Base-by-base conservation (phyloP, 1,140 invertebrate genomes). In the Aphelenchoides besseyi region DNA sequence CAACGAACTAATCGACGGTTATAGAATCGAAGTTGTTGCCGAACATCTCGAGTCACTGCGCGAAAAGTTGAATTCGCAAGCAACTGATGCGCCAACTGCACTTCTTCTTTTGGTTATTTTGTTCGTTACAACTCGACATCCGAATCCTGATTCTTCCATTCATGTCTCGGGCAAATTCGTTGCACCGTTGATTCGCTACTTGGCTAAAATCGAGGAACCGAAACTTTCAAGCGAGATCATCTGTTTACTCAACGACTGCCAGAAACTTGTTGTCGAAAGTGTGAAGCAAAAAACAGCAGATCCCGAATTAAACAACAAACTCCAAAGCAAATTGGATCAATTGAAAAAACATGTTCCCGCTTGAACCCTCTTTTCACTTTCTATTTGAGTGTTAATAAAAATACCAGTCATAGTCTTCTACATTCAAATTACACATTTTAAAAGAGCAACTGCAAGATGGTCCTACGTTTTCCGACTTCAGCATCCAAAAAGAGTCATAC, bases 151-250 rank as follows among this genome's bases (percentile, higher is more conserved):
- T 5, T 32, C 16, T 28, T 30, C 70, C 12, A 30, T 72, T 8
- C 12, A 72, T 32, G 69, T 41, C 16, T 54, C 70, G 18, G 70
- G 70, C 1, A 72, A 72, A 61, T 72, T 72, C 35, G 70, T 72
- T 61, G 70, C 16, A 16, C 70, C 69, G 18, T 23, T 72, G 36
- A 72, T 72, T 29, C 33, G 61, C 23, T 16, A 71, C 23, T 63
- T 72, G 70, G 70, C 37, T 8, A 54, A 32, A 59, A 29, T 48
- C 16, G 61, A 71, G 16, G 1, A 23, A 5, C 12, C 9, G 61
- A 12, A 0, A 33, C 16, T 71, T 12, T 29, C 67, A 2, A 23
- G 12, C 66, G 16, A 12, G 12, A 18, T 68, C 16, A 5, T 71
- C 2, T 9, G n/a, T 16, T 62, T 70, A 30, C 61, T 69, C 1